Base-by-base conservation (phyloP, 2,888 invertebrate species). In the Diarsia brunnea region DNA sequence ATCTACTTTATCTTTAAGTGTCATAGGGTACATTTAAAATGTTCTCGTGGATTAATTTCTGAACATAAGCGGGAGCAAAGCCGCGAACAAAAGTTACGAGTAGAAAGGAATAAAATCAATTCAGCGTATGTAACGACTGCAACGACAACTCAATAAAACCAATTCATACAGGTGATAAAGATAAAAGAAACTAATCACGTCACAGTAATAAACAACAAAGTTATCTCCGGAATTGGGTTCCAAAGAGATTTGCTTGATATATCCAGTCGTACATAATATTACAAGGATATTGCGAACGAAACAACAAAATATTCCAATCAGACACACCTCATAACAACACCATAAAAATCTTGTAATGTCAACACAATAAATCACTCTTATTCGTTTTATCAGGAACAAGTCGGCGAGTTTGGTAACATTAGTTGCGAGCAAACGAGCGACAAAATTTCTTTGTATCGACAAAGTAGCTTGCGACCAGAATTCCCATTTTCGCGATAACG, bases 401-500 rank as follows among this genome's bases (percentile, higher is more conserved):
- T 85, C 77, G 82, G 78, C 81, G 85, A 89, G 88, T 89, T 89
- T 85, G 78, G 88, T 88, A 91, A 91, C 91, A 92, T 87, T 87
- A 87, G 88, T 84, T 87, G 88, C 84, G 88, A 85, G 89, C 92
- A 93, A 95, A 94, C 92, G 93, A 94, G 92, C 91, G 89, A 92
- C 93, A 92, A 93, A 92, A 94, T 94, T 92, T 93, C 90, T 92
- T 93, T 93, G 93, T 94, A 94, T 94, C 94, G 95, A 93, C 94
- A 93, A 94, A 94, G 93, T 94, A 92, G 91, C 91, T 89, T 85
- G 87, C 90, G 85, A 89, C 88, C 92, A 93, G 93, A 93, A 92
- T 92, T 93, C 93, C 94, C 92, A 94, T 95, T 95, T 94, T 90
- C 87, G 81, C 92, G 95, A 95, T 95, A 95, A 95, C 91, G 89